A percentile compares a stretch with the other conserved stretches of the same genome.
Conservation (phyloP, 2,888 invertebrate species). For the Diplazon laetatorius region DNA sequence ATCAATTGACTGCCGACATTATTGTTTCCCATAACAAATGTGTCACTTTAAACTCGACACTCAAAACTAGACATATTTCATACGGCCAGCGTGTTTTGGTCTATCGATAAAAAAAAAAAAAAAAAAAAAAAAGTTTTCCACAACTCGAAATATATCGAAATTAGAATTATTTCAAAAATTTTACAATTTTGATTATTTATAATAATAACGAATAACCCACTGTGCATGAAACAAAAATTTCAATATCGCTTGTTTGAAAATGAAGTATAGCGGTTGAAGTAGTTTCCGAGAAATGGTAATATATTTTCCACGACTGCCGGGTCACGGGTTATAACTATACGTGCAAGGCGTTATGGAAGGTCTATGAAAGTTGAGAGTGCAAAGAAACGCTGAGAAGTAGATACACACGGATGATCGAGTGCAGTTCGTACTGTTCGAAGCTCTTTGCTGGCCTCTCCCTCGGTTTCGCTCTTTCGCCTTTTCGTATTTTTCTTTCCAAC, state of each 20-base stretch:
- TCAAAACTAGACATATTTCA: too few relatives aligned
- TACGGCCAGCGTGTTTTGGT: too few relatives aligned
- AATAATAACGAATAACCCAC: not conserved
- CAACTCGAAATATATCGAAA: too few relatives aligned
- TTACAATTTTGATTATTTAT: too few relatives aligned
- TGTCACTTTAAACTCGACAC: too few relatives aligned
- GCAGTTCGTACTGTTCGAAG: conserved; percentile 59
- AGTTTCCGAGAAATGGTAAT: conserved; percentile 35
- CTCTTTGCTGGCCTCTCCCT: conserved; percentile 42
- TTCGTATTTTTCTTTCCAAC: conserved; percentile 29
- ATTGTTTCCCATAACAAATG: too few relatives aligned
- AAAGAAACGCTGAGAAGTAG: conserved; percentile 51
- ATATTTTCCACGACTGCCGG: conserved; percentile 31
- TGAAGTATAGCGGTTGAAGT: conserved; percentile 5
- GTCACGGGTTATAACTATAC: not conserved
- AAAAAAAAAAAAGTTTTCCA: too few relatives aligned
- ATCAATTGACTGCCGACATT: too few relatives aligned
- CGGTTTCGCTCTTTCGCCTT: conserved; percentile 4
- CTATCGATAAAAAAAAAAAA: too few relatives aligned
- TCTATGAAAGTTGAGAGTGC: conserved; percentile 58
- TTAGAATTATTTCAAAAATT: too few relatives aligned
- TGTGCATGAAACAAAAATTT: not conserved
- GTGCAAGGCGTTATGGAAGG: not conserved
- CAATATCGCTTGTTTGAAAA: not conserved
- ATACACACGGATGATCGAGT: conserved; percentile 63